phyloP scores from a whole-genome alignment of 1,140 invertebrate species.

The Panulirus ornatus region DNA sequence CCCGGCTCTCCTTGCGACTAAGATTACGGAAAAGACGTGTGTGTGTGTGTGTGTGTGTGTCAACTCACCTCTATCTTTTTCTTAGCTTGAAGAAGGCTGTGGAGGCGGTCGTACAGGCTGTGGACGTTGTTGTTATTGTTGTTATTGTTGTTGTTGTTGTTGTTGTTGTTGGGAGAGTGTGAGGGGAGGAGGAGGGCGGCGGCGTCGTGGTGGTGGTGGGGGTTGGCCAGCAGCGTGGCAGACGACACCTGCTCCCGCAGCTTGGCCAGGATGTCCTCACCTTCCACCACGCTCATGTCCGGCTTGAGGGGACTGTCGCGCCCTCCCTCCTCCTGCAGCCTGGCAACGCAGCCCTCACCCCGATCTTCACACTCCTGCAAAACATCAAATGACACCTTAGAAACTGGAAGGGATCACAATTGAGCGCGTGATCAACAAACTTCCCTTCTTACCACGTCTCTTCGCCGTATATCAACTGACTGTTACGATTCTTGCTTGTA shows the following conservation, averaged over 20 bases:
- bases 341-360: not conserved
- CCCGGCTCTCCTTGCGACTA: too few relatives aligned
- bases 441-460: too few relatives aligned
- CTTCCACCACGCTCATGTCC: constrained; percentile 63
- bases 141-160: constrained; percentile 42
- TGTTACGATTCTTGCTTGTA: too few relatives aligned
- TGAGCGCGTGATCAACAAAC: too few relatives aligned
- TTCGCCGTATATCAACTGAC: too few relatives aligned
- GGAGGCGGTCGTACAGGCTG: constrained; percentile 68
- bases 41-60: too few relatives aligned
- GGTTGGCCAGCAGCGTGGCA: constrained; percentile 8
- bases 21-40: too few relatives aligned
- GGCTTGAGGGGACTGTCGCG: constrained; percentile 65
- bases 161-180: constrained; percentile 37
- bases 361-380: too few relatives aligned
- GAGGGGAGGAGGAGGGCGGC: constrained; percentile 45
- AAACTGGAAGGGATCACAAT: too few relatives aligned
- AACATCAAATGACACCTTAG: too few relatives aligned
- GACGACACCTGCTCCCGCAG: constrained; percentile 70
- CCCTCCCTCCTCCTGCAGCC: not conserved
- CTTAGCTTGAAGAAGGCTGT: constrained; percentile 71
- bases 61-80: constrained; percentile 65
- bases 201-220: not conserved
- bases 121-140: constrained; percentile 70
- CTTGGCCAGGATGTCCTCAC: constrained; percentile 74